Percentiles rank a stretch among this genome's conserved stretches.
These are phyloP conservation scores for Cyrtodaria siliqua DNA, from an alignment of 2,888 invertebrate species.

Conservation along the genomic window DNA sequence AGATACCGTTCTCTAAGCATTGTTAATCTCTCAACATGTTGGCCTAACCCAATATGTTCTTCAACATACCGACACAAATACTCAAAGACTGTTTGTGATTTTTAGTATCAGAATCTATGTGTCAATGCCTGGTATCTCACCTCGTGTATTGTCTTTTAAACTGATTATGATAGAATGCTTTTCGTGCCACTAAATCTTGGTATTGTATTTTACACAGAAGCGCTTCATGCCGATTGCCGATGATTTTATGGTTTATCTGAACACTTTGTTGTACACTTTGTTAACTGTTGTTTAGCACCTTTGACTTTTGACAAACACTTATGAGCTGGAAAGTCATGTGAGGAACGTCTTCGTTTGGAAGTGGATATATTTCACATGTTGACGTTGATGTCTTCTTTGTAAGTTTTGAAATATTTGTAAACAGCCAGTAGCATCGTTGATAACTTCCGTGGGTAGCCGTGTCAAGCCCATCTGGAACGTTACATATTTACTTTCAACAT, in stretches of 20 bases:
- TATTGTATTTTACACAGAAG: constrained; percentile 25
- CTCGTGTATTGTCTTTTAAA: constrained; percentile 33
- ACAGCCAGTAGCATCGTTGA: constrained; percentile 4
- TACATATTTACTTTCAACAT: too few species aligned
- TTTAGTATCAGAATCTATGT: too few species aligned
- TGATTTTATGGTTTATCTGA: constrained; percentile 39
- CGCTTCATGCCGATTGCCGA: constrained; percentile 18
- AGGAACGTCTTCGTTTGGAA: too few species aligned
- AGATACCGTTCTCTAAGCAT: constrained; percentile 38
- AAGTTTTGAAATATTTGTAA: neutral
- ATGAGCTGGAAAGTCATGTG: constrained; percentile 4
- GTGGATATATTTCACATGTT: neutral
- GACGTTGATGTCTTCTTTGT: neutral
- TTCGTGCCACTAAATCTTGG: constrained; percentile 28
- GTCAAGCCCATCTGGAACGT: neutral
- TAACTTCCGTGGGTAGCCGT: neutral
- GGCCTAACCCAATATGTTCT: too few species aligned
- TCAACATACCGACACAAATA: too few species aligned
- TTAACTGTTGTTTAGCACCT: constrained; percentile 19
- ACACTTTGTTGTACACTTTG: constrained; percentile 30
- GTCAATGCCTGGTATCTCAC: constrained; percentile 10
- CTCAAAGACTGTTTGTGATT: too few species aligned
- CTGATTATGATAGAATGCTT: constrained; percentile 35
- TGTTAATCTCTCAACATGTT: constrained; percentile 36
- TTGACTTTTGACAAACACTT: constrained; percentile 40